phyloP scores from a whole-genome alignment of 2,888 invertebrate species.

The Meiosimyza decipiens region DNA sequence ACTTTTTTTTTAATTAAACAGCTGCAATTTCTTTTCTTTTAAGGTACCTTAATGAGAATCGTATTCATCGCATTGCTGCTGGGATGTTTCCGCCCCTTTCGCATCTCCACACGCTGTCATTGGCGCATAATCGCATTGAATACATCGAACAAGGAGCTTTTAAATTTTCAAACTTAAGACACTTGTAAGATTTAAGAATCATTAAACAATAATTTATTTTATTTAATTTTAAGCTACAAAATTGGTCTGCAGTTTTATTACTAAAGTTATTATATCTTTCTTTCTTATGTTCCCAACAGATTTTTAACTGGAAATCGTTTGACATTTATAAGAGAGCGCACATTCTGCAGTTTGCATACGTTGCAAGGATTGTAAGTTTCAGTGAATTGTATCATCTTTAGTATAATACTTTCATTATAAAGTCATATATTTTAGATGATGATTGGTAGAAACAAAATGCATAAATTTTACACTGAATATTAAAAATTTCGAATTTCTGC shows the following conservation, averaged over 20 bases:
- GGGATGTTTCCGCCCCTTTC: slow-evolving; percentile 64
- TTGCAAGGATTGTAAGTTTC: slow-evolving; percentile 65
- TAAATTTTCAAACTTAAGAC: slow-evolving; percentile 63
- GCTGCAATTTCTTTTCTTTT: slow-evolving; percentile 47
- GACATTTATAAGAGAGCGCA: slow-evolving; percentile 62
- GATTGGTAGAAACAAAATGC: no score
- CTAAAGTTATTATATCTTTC: not conserved
- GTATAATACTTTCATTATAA: no score
- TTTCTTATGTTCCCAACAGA: slow-evolving; percentile 55
- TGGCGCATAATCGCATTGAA: slow-evolving; percentile 67
- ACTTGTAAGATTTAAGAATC: slow-evolving; percentile 67
- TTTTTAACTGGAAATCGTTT: slow-evolving; percentile 69
- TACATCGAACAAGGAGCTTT: slow-evolving; percentile 60
- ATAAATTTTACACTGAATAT: no score
- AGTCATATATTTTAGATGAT: no score
- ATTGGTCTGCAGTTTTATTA: not conserved
- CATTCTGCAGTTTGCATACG: slow-evolving; percentile 67
- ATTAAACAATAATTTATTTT: not conserved
- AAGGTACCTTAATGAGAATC: slow-evolving; percentile 67
- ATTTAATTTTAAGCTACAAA: slow-evolving; percentile 36
- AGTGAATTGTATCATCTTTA: not conserved
- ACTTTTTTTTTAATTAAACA: not conserved
- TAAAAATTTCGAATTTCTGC: no score
- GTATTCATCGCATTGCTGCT: slow-evolving; percentile 57
- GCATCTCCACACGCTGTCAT: slow-evolving; percentile 66